Evolutionary conservation across 2,113 vertebrate genomes (phyloP), one percentile per base, ranked within the genome.

Genomic region (Pycnonotus jocosus): DNA sequence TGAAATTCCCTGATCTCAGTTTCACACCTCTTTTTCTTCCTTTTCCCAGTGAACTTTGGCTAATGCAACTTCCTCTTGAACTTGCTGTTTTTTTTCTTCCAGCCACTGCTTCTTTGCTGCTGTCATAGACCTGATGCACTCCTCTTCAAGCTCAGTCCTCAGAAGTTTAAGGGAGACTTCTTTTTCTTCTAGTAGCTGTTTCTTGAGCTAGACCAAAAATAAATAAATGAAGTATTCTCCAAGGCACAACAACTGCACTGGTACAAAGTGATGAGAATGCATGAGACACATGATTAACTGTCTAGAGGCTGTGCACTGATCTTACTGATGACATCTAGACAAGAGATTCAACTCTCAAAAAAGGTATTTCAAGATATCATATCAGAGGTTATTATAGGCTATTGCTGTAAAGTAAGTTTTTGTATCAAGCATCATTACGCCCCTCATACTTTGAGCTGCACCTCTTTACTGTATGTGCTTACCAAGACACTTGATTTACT

Each of bases 81-180:
- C 65, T 42, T 97, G 97, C 88, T 94, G 90, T 44, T 98, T 97
- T 72, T 97, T 98, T 81, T 99, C 98, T 96, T 97, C 96, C 86
- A 97, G 91, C 98, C 98, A 99, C 47, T 97, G 96, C 84, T 53
- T 96, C 96, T 98, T 98, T 56, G 98, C 97, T 54, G 93, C 87
- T 22, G 12, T 60, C 81, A 98, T 51, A 9, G 97, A 96, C 58
- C 84, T 94, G 81, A 86, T 92, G 82, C 98, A 97, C 51, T 98
- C 97, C 76, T 97, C 96, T 96, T 99, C 97, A 58, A 99, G 97
- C 47, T 98, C 97, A n/a, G 81, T 72, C 81, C 94, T 98, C 56
- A 98, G 97, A 76, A 94, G 96, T 51, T 97, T 97, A 94, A 98
- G 84, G 91, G 97, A 93, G 8, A 72, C 53, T 66, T 97, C 94